Base-by-base conservation (phyloP, 2,797 vertebrate genomes). In the Pogoniulus pusillus region DNA sequence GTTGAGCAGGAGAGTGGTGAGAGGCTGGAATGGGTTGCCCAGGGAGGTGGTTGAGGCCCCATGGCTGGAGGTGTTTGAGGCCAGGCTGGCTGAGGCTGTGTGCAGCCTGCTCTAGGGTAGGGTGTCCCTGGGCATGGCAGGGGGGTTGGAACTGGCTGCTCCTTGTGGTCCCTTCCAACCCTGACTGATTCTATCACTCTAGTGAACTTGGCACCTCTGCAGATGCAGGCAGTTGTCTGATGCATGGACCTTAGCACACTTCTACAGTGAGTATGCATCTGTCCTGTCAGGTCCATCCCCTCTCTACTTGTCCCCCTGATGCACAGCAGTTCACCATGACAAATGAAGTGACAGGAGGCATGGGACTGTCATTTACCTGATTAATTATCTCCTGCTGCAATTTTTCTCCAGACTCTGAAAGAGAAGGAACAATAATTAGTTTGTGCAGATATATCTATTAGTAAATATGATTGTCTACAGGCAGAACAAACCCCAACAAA, bases 351-450 rank as follows among this genome's bases (percentile, higher is more conserved):
- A 75, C 9, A 74, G 73, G 96, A 39, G 39, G 45, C 22, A 77
- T 15, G 27, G 54, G 93, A 74, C 45, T 69, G 58, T 74, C 64
- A 16, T 94, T 85, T 98, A 97, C 97, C 97, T 98, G 96, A 87
- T 96, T 62, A 86, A 78, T 85, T 82, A 87, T 64, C n/a, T 83
- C 91, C 62, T 92, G 93, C 45, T 93, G 96, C 68, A 83, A 37
- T 85, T 96, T 96, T 87, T 96, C 95, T 85, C 85, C 95, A 87
- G 96, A 96, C 60, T 90, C 97, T 98, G 97, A 96, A 98, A 98
- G 23, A 93, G 62, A 98, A 97, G 95, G 64, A 62, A 95, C 95
- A 87, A 96, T 18, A 90, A 80, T 84, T 86, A 79, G 15, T 39
- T 80, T 84, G 64, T 57, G 66, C 16, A 27, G 10, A 45, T 20